Evolutionary conservation across 2,113 vertebrate species (phyloP), one percentile per base, ranked within the genome.

Genomic region (Gorsachius goisagi): DNA sequence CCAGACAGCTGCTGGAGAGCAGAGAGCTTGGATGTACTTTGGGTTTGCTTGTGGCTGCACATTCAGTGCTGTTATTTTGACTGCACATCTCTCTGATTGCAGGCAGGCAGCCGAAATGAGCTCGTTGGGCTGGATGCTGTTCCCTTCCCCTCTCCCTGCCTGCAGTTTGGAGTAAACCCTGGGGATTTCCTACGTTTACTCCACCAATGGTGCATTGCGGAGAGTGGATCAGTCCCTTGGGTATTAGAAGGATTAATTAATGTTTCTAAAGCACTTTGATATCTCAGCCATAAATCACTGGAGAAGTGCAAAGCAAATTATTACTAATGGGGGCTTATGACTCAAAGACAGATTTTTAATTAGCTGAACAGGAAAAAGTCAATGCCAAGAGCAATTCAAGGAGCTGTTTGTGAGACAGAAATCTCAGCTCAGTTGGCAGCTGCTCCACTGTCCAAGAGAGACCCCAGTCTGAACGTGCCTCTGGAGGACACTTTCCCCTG

Each of bases 271-370:
- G 96, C 71, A 87, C 94, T 97, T 97, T 97, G 94, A 92, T 97
- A 94, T 96, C 91, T 95, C 74, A 90, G 83, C 92, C 90, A 91
- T 93, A 95, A 97, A 97, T 97, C 94, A 90, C 96, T 52, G 93
- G 92, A 96, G 95, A 94, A 97, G 93, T 94, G 93, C 95, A 97
- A 93, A 96, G 94, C 94, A 97, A 97, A 97, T 96, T 94, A 96
- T 97, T 97, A 93, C 91, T 95, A 97, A 94, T 93, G 95, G 92
- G 92, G 93, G 92, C 90, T 96, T 96, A 95, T 94, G 96, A 97
- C 90, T 95, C 93, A 93, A 97, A 96, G 95, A 93, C 96, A 95
- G 95, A 95, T 96, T 96, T 92, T 96, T 97, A 97, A 97, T 97
- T 96, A 96, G 95, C 90, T 91, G 92, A 97, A 90, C 78, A 84